Evolutionary conservation across 35 echinoderm and acorn worm species (phyloP), one percentile per base, ranked within the genome.

Genomic region (Lytechinus pictus): DNA sequence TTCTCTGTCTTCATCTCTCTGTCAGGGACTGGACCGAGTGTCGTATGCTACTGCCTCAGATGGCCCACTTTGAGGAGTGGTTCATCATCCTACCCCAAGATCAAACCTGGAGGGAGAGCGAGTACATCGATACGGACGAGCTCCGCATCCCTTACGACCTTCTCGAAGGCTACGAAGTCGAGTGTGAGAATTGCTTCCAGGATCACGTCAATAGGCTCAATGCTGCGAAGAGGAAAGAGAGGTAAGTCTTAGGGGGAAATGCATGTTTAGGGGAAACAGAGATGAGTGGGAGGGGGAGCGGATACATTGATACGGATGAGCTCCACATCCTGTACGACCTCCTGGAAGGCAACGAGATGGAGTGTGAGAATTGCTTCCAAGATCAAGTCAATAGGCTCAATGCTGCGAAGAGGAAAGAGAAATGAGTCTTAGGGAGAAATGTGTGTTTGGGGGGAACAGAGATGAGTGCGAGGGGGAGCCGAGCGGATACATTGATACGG

Each of bases 151-250:
- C 98, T 4, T 96, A 94, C 55, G 96, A 97, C 87, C 60, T 99
- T 52, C 96, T 99, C 6, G 95, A 95, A 27, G 61, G 94, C 9
- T 94, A 97, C 54, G 96, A 97, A 8, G 16, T 27, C 29, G 90
- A 96, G 52, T 96, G 95, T 54, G 96, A 99, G 92, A 97, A 92
- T 9, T 91, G 88, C 91, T 99, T 99, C 94, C 52, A 89, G 53
- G 66, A 94, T 19, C 98, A 99, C 58, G 96, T 98, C 33, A 96
- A 97, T 13, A 94, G 94, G 27, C 95, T 99, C 29, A 94, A 98
- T 87, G 98, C 97, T 27, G 94, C 94, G 1, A 96, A 95, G 95
- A 98, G 95, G 94, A 99, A 98, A 95, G 97, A 97, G 54, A 97
- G 95, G 98, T 98, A 95, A 14, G 60, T 24, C 19, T 79, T 8